phyloP scores from a whole-genome alignment of 1,140 invertebrate species.

The Ericerus pela region DNA sequence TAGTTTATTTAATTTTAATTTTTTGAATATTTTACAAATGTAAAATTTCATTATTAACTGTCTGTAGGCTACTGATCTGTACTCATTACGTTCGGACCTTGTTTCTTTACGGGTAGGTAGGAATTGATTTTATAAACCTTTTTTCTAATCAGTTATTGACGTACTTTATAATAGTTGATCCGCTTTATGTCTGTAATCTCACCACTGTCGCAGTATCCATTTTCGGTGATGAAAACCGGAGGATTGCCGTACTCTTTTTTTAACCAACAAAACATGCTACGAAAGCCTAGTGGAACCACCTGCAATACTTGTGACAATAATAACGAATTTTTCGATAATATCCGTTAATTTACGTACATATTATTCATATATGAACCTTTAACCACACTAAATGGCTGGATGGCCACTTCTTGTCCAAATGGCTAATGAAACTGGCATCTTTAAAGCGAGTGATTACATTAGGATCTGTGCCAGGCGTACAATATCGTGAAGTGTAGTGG shows the following conservation, averaged over 20 bases:
- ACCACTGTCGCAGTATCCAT: constrained; percentile 34
- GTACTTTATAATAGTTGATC: constrained; percentile 38
- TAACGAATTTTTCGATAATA: not conserved
- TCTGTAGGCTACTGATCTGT: too few relatives aligned
- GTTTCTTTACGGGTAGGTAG: too few relatives aligned
- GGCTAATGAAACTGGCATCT: constrained; percentile 1
- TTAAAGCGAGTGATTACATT: not conserved
- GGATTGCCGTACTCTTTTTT: constrained; percentile 32
- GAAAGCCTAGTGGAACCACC: constrained; percentile 31
- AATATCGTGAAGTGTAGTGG: constrained; percentile 35
- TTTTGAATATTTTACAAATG: too few relatives aligned
- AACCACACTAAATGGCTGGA: constrained; percentile 6
- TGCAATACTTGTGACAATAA: not conserved
- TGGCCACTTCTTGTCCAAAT: constrained; percentile 15
- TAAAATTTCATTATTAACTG: too few relatives aligned
- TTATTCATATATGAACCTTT: constrained; percentile 1
- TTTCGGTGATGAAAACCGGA: constrained; percentile 34
- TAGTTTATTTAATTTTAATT: not conserved
- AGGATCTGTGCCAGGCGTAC: constrained; percentile 2
- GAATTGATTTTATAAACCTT: too few relatives aligned
- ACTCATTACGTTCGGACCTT: too few relatives aligned
- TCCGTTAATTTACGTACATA: not conserved
- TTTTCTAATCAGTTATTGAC: too few relatives aligned
- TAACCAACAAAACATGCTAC: constrained; percentile 36
- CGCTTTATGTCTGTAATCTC: constrained; percentile 36